These are phyloP conservation scores for Drosophila bipectinata DNA, from an alignment of 1,140 invertebrate species.

Conservation along the genomic window DNA sequence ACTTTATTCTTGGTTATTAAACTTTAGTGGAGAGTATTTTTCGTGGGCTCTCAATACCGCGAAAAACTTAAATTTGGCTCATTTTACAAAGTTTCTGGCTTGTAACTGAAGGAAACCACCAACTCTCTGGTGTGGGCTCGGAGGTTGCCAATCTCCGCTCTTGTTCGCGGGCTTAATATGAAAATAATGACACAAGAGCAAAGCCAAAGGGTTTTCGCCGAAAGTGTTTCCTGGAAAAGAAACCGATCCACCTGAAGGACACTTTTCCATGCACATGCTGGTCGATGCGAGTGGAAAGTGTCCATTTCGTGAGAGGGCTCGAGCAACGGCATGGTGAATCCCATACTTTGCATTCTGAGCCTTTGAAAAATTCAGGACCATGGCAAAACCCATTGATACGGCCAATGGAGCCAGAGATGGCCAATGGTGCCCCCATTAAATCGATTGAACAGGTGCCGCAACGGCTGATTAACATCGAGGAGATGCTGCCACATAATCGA, in stretches of 20 bases:
- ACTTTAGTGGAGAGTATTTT: slow-evolving; percentile 16
- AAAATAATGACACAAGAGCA: slow-evolving; percentile 36
- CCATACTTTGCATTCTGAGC: slow-evolving; percentile 25
- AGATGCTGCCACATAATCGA: slow-evolving; percentile 61
- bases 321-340: slow-evolving; percentile 31
- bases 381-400: slow-evolving; percentile 30
- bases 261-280: slow-evolving; percentile 14
- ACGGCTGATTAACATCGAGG: slow-evolving; percentile 56
- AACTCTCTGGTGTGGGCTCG: neutral
- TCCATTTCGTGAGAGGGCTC: slow-evolving; percentile 51
- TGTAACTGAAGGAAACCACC: neutral
- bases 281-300: slow-evolving; percentile 5
- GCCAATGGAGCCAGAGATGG: neutral
- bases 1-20: slow-evolving; percentile 7
- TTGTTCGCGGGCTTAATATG: slow-evolving; percentile 41
- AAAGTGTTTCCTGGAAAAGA: slow-evolving; percentile 22
- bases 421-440: slow-evolving; percentile 20
- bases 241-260: slow-evolving; percentile 11
- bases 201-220: slow-evolving; percentile 12
- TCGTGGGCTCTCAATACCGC: slow-evolving; percentile 1
- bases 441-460: slow-evolving; percentile 34
- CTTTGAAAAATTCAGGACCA: slow-evolving; percentile 26
- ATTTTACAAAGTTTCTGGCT: neutral
- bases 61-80: slow-evolving; percentile 16
- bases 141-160: slow-evolving; percentile 4